Base-by-base conservation (phyloP, 2,888 invertebrate species). In the Galeruca laticollis region DNA sequence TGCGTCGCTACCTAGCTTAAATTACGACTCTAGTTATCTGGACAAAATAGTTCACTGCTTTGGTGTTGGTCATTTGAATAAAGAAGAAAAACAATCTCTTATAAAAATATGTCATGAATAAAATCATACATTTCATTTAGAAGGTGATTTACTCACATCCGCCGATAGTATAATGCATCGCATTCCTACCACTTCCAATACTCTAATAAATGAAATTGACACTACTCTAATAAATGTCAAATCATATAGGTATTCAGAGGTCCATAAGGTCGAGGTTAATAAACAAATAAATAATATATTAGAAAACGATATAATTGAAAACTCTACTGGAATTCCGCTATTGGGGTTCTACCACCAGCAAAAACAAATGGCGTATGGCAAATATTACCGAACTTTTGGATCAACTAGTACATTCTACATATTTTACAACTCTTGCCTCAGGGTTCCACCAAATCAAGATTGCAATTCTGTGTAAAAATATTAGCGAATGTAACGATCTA, bases 401-500 rank as follows among this genome's bases (percentile, higher is more conserved):
- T 65, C 80, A 84, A 73, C 65, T 85, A 63, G 82, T 83, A 40
- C 77, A 80, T 66, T 74, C 81, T 1, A 77, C 77, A 66, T 84
- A 82, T 72, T 85, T 84, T 62, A 78, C 82, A 2, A 82, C 81
- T 0, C 37, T 85, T n/a, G 80, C 83, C 2, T 77, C 77, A 3
- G 84, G 84, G 0, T 86, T 81, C 72, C 84, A 85, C 68, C 84
- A 85, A 75, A 82, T 84, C 13, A n/a, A n/a, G n/a, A n/a, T n/a
- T n/a, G n/a, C n/a, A n/a, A n/a, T n/a, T n/a, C n/a, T n/a, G n/a
- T n/a, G n/a, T n/a, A n/a, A n/a, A n/a, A n/a, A n/a, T n/a, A n/a
- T n/a, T n/a, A n/a, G n/a, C n/a, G n/a, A n/a, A n/a, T n/a, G n/a
- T n/a, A n/a, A n/a, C n/a, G n/a, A n/a, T n/a, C n/a, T n/a, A n/a